Evolutionary conservation across 2,888 invertebrate species (phyloP).

Genomic region (Uropetala carovei): DNA sequence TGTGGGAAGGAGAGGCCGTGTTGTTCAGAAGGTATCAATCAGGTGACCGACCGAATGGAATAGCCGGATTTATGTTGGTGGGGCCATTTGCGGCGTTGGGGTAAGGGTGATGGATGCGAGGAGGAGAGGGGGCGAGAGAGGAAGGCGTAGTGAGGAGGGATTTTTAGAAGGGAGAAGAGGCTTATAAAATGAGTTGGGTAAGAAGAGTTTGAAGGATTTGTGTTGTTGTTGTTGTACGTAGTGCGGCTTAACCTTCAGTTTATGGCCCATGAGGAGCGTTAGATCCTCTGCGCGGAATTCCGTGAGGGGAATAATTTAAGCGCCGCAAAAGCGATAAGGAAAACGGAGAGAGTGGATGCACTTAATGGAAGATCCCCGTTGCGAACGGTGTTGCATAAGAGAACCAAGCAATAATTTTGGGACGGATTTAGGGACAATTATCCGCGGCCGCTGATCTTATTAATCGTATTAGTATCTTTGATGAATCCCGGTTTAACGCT

Average conservation of each 20-base stretch:
- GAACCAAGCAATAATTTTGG: too few relatives aligned
- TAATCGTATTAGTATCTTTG: too few relatives aligned
- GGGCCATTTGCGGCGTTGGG: constrained; percentile 23
- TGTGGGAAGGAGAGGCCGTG: neutral
- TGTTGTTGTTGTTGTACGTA: constrained; percentile 32
- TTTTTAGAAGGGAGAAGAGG: neutral
- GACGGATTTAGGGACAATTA: neutral
- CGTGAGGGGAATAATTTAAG: constrained; percentile 48
- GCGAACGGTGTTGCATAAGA: neutral
- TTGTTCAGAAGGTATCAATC: constrained; percentile 58
- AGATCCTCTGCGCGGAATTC: neutral
- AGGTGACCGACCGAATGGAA: constrained; percentile 48
- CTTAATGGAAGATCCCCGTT: neutral
- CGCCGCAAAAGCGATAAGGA: neutral
- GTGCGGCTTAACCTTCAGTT: constrained; percentile 16
- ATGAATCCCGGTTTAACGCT: too few relatives aligned
- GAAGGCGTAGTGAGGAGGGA: neutral
- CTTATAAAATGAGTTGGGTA: constrained; percentile 32
- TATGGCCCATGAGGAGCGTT: constrained; percentile 53
- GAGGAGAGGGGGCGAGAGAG: neutral
- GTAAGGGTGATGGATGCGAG: neutral
- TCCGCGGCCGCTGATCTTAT: neutral
- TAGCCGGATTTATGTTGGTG: constrained; percentile 57
- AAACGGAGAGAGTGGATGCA: neutral
- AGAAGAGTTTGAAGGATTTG: constrained; percentile 59